Base-by-base conservation (phyloP, 37 sponge, comb jelly and placozoan genomes). In the Bolinopsis microptera region DNA sequence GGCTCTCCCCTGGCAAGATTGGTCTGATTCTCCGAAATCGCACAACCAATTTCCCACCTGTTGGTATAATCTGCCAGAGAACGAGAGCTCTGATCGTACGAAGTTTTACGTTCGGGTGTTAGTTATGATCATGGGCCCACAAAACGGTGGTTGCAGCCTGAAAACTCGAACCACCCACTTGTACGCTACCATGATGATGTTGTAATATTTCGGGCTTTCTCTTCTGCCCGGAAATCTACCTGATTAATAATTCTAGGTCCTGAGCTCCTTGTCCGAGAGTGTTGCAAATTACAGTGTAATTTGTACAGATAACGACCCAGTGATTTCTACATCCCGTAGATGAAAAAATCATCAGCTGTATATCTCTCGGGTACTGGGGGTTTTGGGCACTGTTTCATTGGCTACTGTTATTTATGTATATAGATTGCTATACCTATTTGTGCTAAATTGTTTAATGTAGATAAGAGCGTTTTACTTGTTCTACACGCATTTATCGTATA, bases 361-460 rank as follows among this genome's bases (percentile, higher is more conserved):
- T 48, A 5, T 18, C 61, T 48, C 9, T 48, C 5, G 13, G 61
- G 61, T 48, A 48, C 9, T 48, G 61, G 61, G n/a, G 13, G 61
- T 48, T 48, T 13, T 48, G 61, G 61, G 61, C 61, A 48, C 61
- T 48, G 61, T 48, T 48, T 48, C 61, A 48, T 86, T 18, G 61
- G 90, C 27, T 3, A 36, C 26, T 86, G 90, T 86, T 86, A 27
- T 86, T 86, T 86, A 86, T 86, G 90, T 86, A 86, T 86, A 86
- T 86, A 86, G 90, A 86, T 41, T 86, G 90, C 90, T 86, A 86
- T 41, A 41, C 61, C 90, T 86, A 86, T 86, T 86, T 86, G 90
- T 86, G 90, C 61, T 86, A 86, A 86, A 86, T 86, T 86, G 90
- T 86, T 86, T 86, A 86, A 86, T 41, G 90, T 41, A 86, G n/a